phyloP scores from a whole-genome alignment of 2,797 vertebrate species.

The Manis crassicaudata region DNA sequence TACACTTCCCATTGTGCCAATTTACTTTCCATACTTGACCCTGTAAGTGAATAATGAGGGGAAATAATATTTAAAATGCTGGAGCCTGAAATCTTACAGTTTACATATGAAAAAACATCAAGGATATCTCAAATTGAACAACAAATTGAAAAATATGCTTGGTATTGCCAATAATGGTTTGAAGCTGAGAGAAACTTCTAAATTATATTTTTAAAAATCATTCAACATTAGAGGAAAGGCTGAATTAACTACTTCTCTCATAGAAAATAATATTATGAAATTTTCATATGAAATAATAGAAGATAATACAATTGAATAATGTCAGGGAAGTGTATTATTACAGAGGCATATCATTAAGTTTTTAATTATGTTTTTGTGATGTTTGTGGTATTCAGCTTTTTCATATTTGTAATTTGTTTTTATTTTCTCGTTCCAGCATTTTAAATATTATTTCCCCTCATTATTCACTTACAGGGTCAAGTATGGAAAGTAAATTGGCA shows the following conservation, averaged over 20 bases:
- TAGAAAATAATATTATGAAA: background rate
- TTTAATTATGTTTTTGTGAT: background rate
- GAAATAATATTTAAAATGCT: background rate
- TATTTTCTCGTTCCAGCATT: background rate
- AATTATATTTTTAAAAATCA: background rate
- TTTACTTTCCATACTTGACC: background rate
- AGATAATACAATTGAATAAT: background rate
- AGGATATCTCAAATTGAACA: background rate
- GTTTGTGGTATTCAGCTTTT: background rate
- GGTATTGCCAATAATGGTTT: background rate
- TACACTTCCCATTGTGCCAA: background rate
- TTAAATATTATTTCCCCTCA: too few relatives aligned
- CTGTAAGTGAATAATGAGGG: background rate
- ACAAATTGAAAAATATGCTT: background rate
- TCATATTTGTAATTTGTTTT: background rate
- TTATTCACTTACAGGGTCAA: too few relatives aligned
- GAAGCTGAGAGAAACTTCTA: background rate
- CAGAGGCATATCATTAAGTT: background rate
- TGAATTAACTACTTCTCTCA: background rate
- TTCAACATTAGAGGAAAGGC: background rate
- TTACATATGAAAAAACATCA: background rate
- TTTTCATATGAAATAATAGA: background rate
- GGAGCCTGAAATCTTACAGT: background rate
- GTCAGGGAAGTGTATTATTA: background rate
- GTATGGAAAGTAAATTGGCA: too few relatives aligned